Percentiles rank a stretch among this genome's conserved stretches.
phyloP scores from a whole-genome alignment of 2,113 vertebrate species.

The Aix galericulata region DNA sequence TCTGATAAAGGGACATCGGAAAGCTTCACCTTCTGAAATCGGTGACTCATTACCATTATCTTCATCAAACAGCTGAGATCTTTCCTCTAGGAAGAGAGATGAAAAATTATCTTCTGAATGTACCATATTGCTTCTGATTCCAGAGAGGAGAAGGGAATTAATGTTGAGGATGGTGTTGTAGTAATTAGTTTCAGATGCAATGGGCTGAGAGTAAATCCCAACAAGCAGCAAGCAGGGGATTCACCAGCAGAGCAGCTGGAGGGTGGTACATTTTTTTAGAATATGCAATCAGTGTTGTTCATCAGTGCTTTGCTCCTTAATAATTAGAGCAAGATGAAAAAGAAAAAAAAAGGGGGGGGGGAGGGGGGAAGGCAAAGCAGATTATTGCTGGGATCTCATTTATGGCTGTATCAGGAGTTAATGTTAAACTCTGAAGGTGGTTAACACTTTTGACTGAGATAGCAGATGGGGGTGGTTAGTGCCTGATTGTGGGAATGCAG shows the following conservation, averaged over 20 bases:
- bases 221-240: conserved; percentile 50
- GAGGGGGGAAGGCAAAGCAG: not conserved
- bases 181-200: conserved; percentile 47
- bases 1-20: conserved; percentile 44
- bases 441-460: not conserved
- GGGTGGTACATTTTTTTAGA: conserved; percentile 16
- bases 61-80: conserved; percentile 8
- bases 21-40: conserved; percentile 60
- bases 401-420: conserved; percentile 7
- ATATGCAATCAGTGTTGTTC: conserved; percentile 41
- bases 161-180: conserved; percentile 22
- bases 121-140: conserved; percentile 52
- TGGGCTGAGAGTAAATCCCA: conserved; percentile 50
- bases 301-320: conserved; percentile 51
- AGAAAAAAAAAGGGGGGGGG: too few relatives aligned
- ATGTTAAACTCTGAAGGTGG: conserved; percentile 14
- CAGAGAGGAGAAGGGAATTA: conserved; percentile 55
- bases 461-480: not conserved
- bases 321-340: conserved; percentile 25
- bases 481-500: not conserved
- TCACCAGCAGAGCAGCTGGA: conserved; percentile 59
- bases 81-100: conserved; percentile 35
- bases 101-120: conserved; percentile 53
- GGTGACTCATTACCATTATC: conserved; percentile 52
- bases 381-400: conserved; percentile 6